Percentiles rank a stretch among this genome's conserved stretches.
Evolutionary conservation across 1,140 invertebrate species (phyloP).

Genomic region (Leptinotarsa texana): DNA sequence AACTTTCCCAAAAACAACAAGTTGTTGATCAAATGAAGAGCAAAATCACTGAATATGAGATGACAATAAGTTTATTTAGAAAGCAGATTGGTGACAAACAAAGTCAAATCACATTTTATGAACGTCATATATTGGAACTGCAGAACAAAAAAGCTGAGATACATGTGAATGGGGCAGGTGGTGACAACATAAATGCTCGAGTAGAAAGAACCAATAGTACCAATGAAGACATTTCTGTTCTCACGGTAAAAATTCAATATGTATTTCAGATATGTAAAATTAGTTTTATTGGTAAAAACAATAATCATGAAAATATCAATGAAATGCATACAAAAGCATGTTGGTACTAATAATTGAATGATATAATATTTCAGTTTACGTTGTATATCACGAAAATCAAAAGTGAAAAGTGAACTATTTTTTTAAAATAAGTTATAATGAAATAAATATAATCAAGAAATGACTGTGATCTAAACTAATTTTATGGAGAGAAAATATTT

Average conservation of each 20-base stretch:
- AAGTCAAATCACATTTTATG: constrained; percentile 51
- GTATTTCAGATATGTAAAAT: not conserved
- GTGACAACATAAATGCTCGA: constrained; percentile 26
- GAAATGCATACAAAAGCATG: too few species aligned
- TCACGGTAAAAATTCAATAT: constrained; percentile 39
- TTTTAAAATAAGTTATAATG: too few species aligned
- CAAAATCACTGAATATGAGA: constrained; percentile 42
- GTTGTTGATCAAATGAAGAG: constrained; percentile 38
- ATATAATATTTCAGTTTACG: too few species aligned
- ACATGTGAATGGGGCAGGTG: constrained; percentile 16
- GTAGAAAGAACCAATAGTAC: constrained; percentile 26
- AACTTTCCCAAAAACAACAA: constrained; percentile 32
- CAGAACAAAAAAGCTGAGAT: constrained; percentile 37
- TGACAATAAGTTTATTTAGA: constrained; percentile 45
- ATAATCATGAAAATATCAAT: too few species aligned
- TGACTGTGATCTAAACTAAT: too few species aligned
- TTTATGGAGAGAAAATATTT: too few species aligned
- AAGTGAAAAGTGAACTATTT: too few species aligned
- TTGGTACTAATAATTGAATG: too few species aligned
- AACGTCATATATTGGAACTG: constrained; percentile 49
- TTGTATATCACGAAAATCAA: too few species aligned
- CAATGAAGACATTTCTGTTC: constrained; percentile 33
- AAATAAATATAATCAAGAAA: too few species aligned
- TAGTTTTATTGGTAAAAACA: too few species aligned
- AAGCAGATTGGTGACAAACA: constrained; percentile 51